These are phyloP conservation scores for Brachionus paranguensis DNA, from an alignment of 1,140 invertebrate genomes.

Conservation along the genomic window DNA sequence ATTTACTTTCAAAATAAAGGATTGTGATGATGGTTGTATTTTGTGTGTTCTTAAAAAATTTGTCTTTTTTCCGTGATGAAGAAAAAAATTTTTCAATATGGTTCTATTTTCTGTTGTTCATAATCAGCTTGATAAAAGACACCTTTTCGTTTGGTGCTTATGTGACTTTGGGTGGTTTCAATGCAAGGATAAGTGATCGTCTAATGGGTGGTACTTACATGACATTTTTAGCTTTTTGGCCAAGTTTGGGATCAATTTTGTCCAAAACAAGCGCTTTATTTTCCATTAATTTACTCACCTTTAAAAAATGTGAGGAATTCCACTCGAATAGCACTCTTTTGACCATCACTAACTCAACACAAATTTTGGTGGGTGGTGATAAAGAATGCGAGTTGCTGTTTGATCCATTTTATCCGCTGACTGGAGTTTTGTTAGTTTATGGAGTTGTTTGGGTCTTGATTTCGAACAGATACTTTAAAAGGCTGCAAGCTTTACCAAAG, in stretches of 20 bases:
- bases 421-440: neutral
- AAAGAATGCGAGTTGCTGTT: neutral
- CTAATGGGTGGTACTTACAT: slow-evolving; percentile 22
- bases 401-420: slow-evolving; percentile 27
- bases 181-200: slow-evolving; percentile 5
- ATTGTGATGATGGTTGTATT: neutral
- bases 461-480: neutral
- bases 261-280: neutral
- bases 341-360: neutral
- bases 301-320: neutral
- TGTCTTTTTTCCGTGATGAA: neutral
- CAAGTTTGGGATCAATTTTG: neutral
- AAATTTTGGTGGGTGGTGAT: neutral
- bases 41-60: neutral
- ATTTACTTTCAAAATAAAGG: neutral
- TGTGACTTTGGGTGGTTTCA: neutral
- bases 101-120: neutral
- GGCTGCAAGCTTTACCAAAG: neutral
- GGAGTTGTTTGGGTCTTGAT: slow-evolving; percentile 8
- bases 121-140: neutral
- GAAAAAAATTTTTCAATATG: neutral
- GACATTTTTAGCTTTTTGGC: slow-evolving; percentile 35
- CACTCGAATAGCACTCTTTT: neutral
- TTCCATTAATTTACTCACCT: neutral
- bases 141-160: neutral